Base-by-base conservation (phyloP, 2,888 invertebrate genomes). In the Morpho helenor region DNA sequence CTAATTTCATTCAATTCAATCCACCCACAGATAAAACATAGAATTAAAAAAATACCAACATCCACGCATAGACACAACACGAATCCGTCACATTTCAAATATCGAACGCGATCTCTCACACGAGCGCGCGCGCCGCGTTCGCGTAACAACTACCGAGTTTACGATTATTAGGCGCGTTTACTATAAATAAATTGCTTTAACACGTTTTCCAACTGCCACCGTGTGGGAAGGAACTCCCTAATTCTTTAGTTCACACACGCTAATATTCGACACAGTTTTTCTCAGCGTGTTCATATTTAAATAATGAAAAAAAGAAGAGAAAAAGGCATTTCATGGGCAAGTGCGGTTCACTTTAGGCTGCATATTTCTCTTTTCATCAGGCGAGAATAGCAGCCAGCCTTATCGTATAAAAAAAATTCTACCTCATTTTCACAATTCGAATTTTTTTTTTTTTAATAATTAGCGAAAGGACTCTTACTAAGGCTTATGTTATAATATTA, bases 41-140 rank as follows among this genome's bases (percentile, higher is more conserved):
- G 31, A 31, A 31, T 5, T 31, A 2, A 31, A 31, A 43, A 43
- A 6, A 43, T 43, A 6, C 43, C 43, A 53, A 52, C 22, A 53
- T 39, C 45, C 53, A 47, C 43, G 46, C 52, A 52, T 49, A 61
- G 49, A 51, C 46, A 52, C 56, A 68, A 68, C 62, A 66, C 62
- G 62, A 62, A 61, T 68, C 54, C 49, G 64, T 57, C 52, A 64
- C 61, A 65, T 68, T 70, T 72, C 68, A 65, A 69, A 70, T 57
- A 64, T 67, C 67, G 65, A 67, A 63, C 63, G 57, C 65, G 55
- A 63, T 66, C 59, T 63, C 46, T 10, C 10, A 67, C 58, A 63
- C 74, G 71, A 67, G 84, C 85, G 85, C 86, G 80, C 82, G 80
- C 83, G 77, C 79, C 72, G 76, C 69, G 68, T 71, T 67, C 73